Conservation (phyloP, 2,888 invertebrate species). For the Uropetala carovei region DNA sequence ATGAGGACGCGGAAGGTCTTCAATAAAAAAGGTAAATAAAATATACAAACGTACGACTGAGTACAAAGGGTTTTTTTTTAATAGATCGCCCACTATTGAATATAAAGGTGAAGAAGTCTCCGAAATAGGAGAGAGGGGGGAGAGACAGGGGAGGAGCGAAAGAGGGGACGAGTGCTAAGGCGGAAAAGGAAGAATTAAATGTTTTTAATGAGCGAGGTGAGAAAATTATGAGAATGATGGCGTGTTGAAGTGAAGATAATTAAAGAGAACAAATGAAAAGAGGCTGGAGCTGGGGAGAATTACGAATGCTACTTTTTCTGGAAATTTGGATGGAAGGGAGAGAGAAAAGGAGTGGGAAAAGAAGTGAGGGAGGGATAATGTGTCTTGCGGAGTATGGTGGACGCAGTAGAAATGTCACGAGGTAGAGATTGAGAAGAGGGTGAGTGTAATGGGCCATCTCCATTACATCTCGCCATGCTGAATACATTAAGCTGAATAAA, state of each 20-base stretch:
- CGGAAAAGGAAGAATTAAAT: conserved; percentile 20
- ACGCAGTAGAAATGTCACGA: neutral
- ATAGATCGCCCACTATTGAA: neutral
- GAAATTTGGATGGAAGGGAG: conserved; percentile 24
- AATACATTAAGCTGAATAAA: conserved; percentile 35
- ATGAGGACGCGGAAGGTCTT: neutral
- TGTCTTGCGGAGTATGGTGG: neutral
- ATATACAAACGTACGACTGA: neutral
- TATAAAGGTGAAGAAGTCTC: conserved; percentile 10
- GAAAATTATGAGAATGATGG: conserved; percentile 51
- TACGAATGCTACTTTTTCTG: conserved; percentile 35
- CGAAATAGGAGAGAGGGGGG: neutral
- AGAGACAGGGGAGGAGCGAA: neutral
- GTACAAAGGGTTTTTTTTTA: neutral
- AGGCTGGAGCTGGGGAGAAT: neutral
- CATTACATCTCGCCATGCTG: conserved; percentile 43
- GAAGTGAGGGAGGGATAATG: neutral
- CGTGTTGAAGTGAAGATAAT: conserved; percentile 52
- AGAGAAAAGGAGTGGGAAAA: neutral
- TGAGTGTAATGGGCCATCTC: too few species aligned
- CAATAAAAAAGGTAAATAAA: neutral
- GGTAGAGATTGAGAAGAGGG: conserved; percentile 12
- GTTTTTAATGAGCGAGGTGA: conserved; percentile 54
- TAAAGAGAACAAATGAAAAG: conserved; percentile 21
- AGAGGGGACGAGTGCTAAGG: neutral